Conservation (phyloP, 1,140 invertebrate genomes). For the Periplaneta americana region DNA sequence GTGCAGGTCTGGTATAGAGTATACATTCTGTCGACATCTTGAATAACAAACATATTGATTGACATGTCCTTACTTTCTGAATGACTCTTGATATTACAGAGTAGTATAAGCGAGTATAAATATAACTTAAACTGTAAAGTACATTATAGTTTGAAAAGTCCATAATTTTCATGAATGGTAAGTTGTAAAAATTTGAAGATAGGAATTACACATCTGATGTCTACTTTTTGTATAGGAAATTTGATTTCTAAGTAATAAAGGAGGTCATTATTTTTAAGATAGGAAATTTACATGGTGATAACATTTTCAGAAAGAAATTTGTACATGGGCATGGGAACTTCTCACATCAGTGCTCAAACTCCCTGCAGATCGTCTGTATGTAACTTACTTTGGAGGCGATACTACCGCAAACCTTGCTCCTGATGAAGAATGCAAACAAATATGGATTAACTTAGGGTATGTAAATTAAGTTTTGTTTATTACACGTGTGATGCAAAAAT, state of each 20-base stretch:
- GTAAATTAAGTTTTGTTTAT: background rate
- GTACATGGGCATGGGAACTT: conserved; percentile 96
- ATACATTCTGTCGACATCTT: no score
- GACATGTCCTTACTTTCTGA: no score
- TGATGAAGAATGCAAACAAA: conserved; percentile 87
- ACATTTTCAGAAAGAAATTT: conserved; percentile 77
- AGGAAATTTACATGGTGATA: background rate
- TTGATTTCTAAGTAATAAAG: background rate
- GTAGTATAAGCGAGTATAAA: no score
- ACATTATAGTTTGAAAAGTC: no score
- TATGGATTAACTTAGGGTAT: conserved; percentile 72
- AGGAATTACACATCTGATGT: no score
- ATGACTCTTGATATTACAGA: no score
- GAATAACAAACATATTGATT: no score
- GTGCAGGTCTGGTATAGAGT: no score
- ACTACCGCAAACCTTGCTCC: conserved; percentile 73
- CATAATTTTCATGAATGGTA: no score
- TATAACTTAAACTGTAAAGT: no score
- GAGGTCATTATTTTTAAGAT: background rate
- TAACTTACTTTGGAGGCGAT: conserved; percentile 98
- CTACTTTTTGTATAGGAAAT: no score
- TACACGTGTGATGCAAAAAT: background rate
- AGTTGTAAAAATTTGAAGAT: no score
- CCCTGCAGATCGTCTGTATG: conserved; percentile 84
- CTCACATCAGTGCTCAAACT: conserved; percentile 78